Evolutionary conservation across 53 echinoderm and acorn worm genomes (phyloP).

Genomic region (Paracentrotus lividus): DNA sequence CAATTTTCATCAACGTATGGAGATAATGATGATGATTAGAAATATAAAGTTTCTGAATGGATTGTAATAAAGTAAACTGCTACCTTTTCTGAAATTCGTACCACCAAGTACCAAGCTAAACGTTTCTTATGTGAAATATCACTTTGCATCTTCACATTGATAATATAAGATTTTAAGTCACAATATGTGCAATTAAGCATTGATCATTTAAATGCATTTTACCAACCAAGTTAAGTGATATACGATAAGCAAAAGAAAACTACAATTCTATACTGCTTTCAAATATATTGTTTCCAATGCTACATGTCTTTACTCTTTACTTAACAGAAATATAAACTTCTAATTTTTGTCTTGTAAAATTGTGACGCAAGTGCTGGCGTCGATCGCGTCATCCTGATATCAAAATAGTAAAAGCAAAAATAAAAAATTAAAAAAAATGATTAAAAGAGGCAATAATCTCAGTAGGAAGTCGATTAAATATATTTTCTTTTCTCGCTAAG

Average conservation of each 20-base stretch:
- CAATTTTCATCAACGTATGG: neutral
- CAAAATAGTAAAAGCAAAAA: too few relatives aligned
- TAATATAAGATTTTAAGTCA: neutral
- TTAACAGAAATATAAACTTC: neutral
- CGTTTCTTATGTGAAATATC: neutral
- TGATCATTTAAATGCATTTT: neutral
- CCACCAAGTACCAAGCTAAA: neutral
- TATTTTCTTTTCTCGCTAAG: neutral
- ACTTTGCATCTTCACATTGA: neutral
- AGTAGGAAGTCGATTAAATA: neutral
- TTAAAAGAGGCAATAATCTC: conserved; percentile 7
- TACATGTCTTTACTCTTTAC: neutral
- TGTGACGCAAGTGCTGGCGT: conserved; percentile 31
- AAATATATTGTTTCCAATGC: neutral
- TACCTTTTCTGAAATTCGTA: neutral
- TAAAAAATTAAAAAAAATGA: neutral
- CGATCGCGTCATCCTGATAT: neutral
- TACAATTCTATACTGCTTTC: neutral
- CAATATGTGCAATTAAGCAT: conserved; percentile 8
- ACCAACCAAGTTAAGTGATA: neutral
- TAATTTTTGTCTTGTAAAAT: neutral
- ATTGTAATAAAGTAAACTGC: neutral
- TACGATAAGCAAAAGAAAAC: neutral
- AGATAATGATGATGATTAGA: neutral
- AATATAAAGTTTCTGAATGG: neutral